phyloP scores from a whole-genome alignment of 2,113 vertebrate genomes.

The Numenius arquata region DNA sequence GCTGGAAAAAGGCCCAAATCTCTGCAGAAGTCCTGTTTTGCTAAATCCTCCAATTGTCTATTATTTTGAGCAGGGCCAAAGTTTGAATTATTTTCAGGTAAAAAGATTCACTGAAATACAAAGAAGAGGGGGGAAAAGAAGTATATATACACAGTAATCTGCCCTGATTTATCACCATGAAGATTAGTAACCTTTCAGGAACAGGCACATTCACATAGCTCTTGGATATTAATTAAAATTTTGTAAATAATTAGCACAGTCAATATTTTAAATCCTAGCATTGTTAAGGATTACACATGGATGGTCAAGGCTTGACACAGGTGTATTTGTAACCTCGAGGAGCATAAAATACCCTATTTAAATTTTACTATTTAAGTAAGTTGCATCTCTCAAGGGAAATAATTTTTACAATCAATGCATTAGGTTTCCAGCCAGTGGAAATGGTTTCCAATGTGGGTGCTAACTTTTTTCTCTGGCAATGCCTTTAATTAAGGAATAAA shows the following conservation, averaged over 20 bases:
- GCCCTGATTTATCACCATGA: neutral
- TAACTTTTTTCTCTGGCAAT: conserved; percentile 3
- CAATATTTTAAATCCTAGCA: neutral
- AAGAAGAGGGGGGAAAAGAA: neutral
- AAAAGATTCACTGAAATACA: neutral
- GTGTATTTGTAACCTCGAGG: conserved; percentile 35
- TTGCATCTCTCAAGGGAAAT: neutral
- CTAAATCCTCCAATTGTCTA: neutral
- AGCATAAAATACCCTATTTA: conserved; percentile 26
- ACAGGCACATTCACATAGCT: neutral
- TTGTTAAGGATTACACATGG: neutral
- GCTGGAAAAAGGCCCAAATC: neutral
- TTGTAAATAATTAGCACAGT: neutral
- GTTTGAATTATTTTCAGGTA: neutral
- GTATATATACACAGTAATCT: neutral
- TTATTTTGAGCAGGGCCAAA: neutral
- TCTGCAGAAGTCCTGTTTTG: neutral
- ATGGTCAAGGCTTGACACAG: neutral
- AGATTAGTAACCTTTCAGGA: neutral
- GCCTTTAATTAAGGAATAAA: conserved; percentile 20
- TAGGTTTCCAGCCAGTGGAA: conserved; percentile 23
- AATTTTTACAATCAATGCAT: conserved; percentile 28
- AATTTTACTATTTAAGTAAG: conserved; percentile 29
- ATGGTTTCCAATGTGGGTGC: neutral
- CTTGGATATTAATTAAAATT: neutral